These are phyloP conservation scores for Haliclona indistincta DNA, from an alignment of 37 sponge, comb jelly and placozoan species.

Conservation along the genomic window DNA sequence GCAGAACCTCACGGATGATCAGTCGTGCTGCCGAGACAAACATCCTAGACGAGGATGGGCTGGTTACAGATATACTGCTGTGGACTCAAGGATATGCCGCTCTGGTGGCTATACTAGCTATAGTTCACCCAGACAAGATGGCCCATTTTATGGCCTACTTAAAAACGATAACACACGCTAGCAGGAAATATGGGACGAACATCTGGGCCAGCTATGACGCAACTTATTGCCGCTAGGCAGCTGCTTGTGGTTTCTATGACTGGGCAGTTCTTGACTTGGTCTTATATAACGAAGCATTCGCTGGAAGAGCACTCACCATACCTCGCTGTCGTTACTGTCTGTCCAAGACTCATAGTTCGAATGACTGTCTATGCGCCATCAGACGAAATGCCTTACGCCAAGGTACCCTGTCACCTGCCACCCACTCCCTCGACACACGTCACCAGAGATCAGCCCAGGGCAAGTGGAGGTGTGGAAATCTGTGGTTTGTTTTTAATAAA, in stretches of 20 bases:
- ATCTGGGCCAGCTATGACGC: conserved; percentile 38
- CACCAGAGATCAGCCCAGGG: too few relatives aligned
- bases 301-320: conserved; percentile 2
- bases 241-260: conserved; percentile 1
- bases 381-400: too few relatives aligned
- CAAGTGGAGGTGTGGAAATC: too few relatives aligned
- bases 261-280: conserved; percentile 25
- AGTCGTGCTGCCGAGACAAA: neutral
- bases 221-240: conserved; percentile 10
- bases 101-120: conserved; percentile 16
- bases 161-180: too few relatives aligned
- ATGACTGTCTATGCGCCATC: too few relatives aligned
- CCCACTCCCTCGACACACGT: too few relatives aligned
- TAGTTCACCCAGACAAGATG: conserved; percentile 14
- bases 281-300: conserved; percentile 43
- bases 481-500: too few relatives aligned
- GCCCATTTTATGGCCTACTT: conserved; percentile 26
- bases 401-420: too few relatives aligned
- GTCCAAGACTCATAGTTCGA: neutral
- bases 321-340: conserved; percentile 15
- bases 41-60: neutral
- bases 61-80: conserved; percentile 26
- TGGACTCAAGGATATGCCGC: conserved; percentile 31
- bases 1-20: neutral
- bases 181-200: too few relatives aligned